Evolutionary conservation across 2,113 vertebrate species (phyloP), one percentile per base, ranked within the genome.

Genomic region (Corythornis cristatus): DNA sequence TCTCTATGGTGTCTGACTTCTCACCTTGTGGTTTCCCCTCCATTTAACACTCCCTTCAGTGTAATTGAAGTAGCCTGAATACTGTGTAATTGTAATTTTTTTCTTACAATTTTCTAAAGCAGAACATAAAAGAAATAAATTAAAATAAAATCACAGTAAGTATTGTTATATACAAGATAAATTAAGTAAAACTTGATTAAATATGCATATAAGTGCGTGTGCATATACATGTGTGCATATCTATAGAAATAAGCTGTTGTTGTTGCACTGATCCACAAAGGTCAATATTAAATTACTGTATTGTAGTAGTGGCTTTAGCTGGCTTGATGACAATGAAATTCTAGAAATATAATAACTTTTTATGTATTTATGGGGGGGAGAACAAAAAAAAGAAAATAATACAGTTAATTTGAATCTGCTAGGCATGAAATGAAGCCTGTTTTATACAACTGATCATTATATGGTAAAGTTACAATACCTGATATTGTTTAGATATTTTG

Each of bases 1-100:
- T 95, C 75, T 88, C 43, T 64, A 77, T 71, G 19, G 5, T 86
- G 25, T 83, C 74, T 61, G 60, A 60, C 64, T 93, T 93, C 61
- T 67, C 0, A 0, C 77, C 71, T 67, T 81, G 40, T 31, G 57
- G 78, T 87, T 94, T 91, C 84, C 48, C 46, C 75, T 91, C n/a
- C 60, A 77, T 95, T 93, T 86, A 93, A 86, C 64, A 46, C 23
- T 89, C 29, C 33, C 28, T 87, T 89, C 45, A 37, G 60, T 68
- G 67, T 56, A 87, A 89, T 23, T 89, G 79, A 71, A 86, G 61
- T 37, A 37, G 37, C 37, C 37, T 37, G 37, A 37, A 37, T 37
- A 37, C 37, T 37, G 37, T 37, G 37, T 37, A 37, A 37, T 37
- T 37, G 37, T 37, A 37, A 8, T 43, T 77, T 60, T 11, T 68